These are phyloP conservation scores for Rhineura floridana DNA, from an alignment of 2,113 vertebrate species.

Conservation along the genomic window DNA sequence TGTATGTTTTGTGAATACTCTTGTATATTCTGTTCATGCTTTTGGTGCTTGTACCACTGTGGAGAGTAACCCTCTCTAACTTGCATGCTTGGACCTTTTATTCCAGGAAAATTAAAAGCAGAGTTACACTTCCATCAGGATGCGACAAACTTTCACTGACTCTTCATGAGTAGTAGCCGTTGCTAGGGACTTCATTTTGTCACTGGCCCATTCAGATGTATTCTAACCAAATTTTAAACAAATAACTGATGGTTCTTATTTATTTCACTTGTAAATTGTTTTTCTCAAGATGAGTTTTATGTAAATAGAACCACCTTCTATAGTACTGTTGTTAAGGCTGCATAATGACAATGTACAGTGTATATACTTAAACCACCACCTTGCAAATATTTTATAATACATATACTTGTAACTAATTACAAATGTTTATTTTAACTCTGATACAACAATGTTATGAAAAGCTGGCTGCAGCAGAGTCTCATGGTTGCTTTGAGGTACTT, in stretches of 20 bases:
- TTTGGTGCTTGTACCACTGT: conserved; percentile 70
- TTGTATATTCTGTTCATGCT: conserved; percentile 69
- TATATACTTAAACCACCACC: conserved; percentile 71
- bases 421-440: conserved; percentile 75
- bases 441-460: conserved; percentile 73
- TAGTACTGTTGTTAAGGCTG: conserved; percentile 74
- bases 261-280: conserved; percentile 83
- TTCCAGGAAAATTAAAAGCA: conserved; percentile 64
- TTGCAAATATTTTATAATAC: conserved; percentile 78
- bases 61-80: conserved; percentile 66
- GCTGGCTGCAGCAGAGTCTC: conserved; percentile 67
- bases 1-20: conserved; percentile 81
- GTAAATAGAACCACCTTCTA: conserved; percentile 77
- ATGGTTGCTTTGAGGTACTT: conserved; percentile 73
- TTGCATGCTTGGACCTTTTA: conserved; percentile 68
- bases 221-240: conserved; percentile 63
- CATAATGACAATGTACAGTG: conserved; percentile 67
- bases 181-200: conserved; percentile 49
- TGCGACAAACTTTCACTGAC: conserved; percentile 52
- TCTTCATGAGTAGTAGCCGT: conserved; percentile 36
- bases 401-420: conserved; percentile 66
- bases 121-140: conserved; percentile 70
- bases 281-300: conserved; percentile 73
- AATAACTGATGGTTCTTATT: conserved; percentile 79
- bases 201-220: conserved; percentile 52